Evolutionary conservation across 2,113 vertebrate genomes (phyloP), one percentile per base, ranked within the genome.

Genomic region (Oenanthe melanoleuca): DNA sequence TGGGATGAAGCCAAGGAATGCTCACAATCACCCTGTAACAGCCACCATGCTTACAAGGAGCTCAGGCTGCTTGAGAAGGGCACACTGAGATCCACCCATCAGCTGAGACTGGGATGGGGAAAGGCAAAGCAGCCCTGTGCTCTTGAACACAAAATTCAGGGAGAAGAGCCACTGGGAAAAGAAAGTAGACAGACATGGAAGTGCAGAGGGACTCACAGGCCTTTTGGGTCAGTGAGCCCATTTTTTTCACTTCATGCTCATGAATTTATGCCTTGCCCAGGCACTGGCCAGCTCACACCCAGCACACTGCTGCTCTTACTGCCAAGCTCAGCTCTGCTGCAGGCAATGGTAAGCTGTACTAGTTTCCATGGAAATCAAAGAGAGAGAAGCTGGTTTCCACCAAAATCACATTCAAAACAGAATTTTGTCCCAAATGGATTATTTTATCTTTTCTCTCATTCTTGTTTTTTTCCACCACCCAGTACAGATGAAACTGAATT

Each of bases 341-440:
- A 83, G 75, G 92, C 95, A 65, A 66, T n/a, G 80, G 28, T 86
- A 70, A 77, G 75, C 92, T 81, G 56, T 47, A 84, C 40, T 88
- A 57, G 97, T 98, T 98, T 96, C 98, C 96, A 97, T 95, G 96
- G 98, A 97, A 97, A 98, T 94, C 49, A 88, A 82, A 94, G 45
- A 71, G 60, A 67, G 34, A 92, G 60, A 95, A 95, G 93, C 93
- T 97, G 73, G 38, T 94, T 95, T 72, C 87, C 19, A n/a, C 86
- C 88, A 72, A 93, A 95, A 93, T 90, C 71, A 74, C 45, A 85
- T 89, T 93, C 71, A 74, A 89, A 69, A 37, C n/a, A 66, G 38
- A n/a, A 63, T 86, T 88, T 83, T 73, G 80, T 77, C 84, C 69
- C 23, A 49, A 67, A 33, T 61, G 69, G 75, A 67, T 79, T 64